phyloP scores from a whole-genome alignment of 2,888 invertebrate species.

The Atethmia centrago region DNA sequence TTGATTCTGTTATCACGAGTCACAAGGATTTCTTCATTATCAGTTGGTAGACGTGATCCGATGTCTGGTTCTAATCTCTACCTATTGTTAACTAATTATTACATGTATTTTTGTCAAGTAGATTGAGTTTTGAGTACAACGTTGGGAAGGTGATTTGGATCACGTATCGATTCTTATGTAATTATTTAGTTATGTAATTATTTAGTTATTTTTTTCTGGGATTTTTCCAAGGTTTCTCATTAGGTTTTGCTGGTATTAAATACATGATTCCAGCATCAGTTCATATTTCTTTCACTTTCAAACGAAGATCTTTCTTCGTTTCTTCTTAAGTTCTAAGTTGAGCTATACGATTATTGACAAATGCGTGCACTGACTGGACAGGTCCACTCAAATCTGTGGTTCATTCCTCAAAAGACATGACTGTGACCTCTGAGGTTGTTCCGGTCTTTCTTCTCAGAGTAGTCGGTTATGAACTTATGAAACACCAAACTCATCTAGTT shows the following conservation, averaged over 20 bases:
- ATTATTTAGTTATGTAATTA: conserved; percentile 4
- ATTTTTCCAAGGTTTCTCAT: not conserved
- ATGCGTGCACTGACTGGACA: not conserved
- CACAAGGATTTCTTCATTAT: conserved; percentile 79
- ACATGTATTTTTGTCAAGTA: conserved; percentile 56
- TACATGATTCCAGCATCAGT: not conserved
- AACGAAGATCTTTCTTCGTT: not conserved
- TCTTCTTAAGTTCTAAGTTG: not conserved
- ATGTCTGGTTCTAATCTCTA: conserved; percentile 66
- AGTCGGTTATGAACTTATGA: not conserved
- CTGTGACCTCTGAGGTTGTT: not conserved
- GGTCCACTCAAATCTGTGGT: not conserved
- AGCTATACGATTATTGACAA: not conserved
- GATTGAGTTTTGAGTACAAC: conserved; percentile 40
- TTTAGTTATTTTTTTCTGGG: too few relatives aligned
- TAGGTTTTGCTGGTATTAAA: not conserved
- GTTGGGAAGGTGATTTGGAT: conserved; percentile 47
- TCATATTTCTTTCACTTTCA: not conserved
- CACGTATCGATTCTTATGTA: conserved; percentile 52
- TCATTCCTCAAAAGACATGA: not conserved
- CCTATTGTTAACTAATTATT: conserved; percentile 64
- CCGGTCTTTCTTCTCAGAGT: not conserved
- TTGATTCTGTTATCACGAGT: conserved; percentile 70
- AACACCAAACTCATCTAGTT: not conserved
- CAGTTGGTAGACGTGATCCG: conserved; percentile 78